These are phyloP conservation scores for Platycercus adscitus DNA, from an alignment of 2,113 vertebrate genomes.

Conservation along the genomic window DNA sequence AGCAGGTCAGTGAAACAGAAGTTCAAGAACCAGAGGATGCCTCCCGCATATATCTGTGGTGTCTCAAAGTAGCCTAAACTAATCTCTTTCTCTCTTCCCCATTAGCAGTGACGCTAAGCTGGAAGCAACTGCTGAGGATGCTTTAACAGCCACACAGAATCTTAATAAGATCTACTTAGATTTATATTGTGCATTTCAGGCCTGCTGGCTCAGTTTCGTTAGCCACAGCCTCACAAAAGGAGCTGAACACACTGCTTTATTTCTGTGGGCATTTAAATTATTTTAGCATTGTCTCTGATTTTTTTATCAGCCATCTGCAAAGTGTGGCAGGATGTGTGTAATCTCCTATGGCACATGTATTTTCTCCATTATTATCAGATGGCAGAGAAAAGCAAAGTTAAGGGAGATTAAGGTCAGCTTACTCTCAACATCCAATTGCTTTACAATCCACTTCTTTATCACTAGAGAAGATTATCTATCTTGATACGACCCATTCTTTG, in stretches of 20 bases:
- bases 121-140: not conserved
- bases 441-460: conserved; percentile 51
- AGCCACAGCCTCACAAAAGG: conserved; percentile 26
- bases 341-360: conserved; percentile 34
- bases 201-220: conserved; percentile 29
- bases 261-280: conserved; percentile 52
- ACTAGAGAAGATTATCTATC: conserved; percentile 34
- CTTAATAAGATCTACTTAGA: conserved; percentile 63
- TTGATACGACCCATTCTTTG: conserved; percentile 44
- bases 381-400: conserved; percentile 54
- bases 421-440: conserved; percentile 26
- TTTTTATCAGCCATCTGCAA: conserved; percentile 50
- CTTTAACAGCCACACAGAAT: conserved; percentile 44
- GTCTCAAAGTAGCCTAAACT: conserved; percentile 38
- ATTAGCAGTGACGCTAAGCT: not conserved
- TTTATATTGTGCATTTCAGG: conserved; percentile 27
- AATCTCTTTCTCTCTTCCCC: conserved; percentile 34
- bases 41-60: not conserved
- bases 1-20: conserved; percentile 34
- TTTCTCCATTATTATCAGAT: conserved; percentile 55
- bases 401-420: conserved; percentile 51
- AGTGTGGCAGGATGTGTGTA: conserved; percentile 20
- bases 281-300: conserved; percentile 51
- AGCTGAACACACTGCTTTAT: conserved; percentile 3
- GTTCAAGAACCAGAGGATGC: conserved; percentile 32